These are phyloP conservation scores for Emydoidea blandingii DNA, from an alignment of 2,797 vertebrate species.

Conservation along the genomic window DNA sequence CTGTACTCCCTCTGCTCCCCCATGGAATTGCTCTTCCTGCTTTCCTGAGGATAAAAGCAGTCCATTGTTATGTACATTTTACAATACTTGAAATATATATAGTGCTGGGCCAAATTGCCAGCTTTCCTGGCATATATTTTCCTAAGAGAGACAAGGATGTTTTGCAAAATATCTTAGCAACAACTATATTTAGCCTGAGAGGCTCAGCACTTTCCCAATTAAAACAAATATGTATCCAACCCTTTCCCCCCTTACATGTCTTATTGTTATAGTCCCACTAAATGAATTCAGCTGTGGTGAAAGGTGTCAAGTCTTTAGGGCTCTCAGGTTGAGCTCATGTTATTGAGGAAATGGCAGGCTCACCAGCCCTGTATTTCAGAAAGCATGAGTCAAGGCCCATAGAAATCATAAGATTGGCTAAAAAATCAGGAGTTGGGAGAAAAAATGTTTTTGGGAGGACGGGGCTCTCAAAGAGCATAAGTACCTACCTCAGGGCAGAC, in stretches of 20 bases:
- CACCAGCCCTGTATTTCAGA: background rate
- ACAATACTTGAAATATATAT: conserved; percentile 40
- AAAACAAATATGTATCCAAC: conserved; percentile 56
- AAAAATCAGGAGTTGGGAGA: background rate
- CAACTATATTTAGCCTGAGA: conserved; percentile 33
- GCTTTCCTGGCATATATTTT: background rate
- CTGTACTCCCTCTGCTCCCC: background rate
- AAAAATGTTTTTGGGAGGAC: background rate
- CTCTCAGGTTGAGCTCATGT: background rate
- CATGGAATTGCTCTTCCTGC: conserved; percentile 37
- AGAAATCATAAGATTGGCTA: background rate
- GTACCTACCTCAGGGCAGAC: background rate
- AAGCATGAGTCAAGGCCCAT: background rate
- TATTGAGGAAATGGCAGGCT: background rate
- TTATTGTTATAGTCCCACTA: conserved; percentile 50
- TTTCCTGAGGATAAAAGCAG: conserved; percentile 37
- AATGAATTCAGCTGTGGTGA: conserved; percentile 21
- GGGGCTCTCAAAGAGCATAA: background rate
- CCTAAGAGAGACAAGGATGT: conserved; percentile 42
- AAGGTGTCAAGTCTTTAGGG: background rate
- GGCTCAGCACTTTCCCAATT: conserved; percentile 35
- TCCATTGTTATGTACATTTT: conserved; percentile 16
- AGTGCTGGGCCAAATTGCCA: conserved; percentile 13
- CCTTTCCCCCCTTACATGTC: background rate
- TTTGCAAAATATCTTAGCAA: conserved; percentile 13